Base-by-base conservation (phyloP, 92 coral and sea anemone species). In the Parazoanthus darwini region DNA sequence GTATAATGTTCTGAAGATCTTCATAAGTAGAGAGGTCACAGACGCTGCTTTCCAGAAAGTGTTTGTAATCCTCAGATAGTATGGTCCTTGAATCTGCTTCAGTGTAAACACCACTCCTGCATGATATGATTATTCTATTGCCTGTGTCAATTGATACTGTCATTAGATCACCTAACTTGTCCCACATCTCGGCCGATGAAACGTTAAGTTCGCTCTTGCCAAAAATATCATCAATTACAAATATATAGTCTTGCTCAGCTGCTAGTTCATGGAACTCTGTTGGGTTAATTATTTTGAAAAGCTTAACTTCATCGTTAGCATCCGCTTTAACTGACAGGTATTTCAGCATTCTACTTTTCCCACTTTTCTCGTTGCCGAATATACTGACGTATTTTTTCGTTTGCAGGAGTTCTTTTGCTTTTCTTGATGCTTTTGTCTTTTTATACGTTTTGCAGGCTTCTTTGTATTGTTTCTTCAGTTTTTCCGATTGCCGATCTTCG, bases 221-320 rank as follows among this genome's bases (percentile, higher is more conserved):
- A 78, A 78, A 78, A 42, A 78, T 78, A 15, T 78, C 82, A 16
- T 78, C 82, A 42, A 78, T 23, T 36, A 78, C 25, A 50, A 78
- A 78, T 4, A 78, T 50, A 18, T 48, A 4, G 63, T 22, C 37
- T 77, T 39, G 11, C 54, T 77, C 81, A 77, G 8, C 6, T 20
- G 56, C n/a, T 7, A 37, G n/a, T 1, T 74, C 78, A 11, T 1
- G n/a, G 81, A 77, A 42, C 29, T 2, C 6, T 18, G 6, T 8
- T 39, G 81, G 56, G 29, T 2, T 29, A n/a, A 72, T 1, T 3
- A 8, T 35, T 37, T 6, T 16, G 11, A 23, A 26, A 23, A 44
- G 23, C 11, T 35, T 72, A 72, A 63, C n/a, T 22, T 42, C 81
- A 78, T 78, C 59, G 22, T 39, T 39, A 7, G 26, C 25, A 66